A percentile compares a stretch with the other conserved stretches of the same genome.
Evolutionary conservation across 2,113 vertebrate species (phyloP).

Genomic region (Sinocyclocheilus rhinocerous): DNA sequence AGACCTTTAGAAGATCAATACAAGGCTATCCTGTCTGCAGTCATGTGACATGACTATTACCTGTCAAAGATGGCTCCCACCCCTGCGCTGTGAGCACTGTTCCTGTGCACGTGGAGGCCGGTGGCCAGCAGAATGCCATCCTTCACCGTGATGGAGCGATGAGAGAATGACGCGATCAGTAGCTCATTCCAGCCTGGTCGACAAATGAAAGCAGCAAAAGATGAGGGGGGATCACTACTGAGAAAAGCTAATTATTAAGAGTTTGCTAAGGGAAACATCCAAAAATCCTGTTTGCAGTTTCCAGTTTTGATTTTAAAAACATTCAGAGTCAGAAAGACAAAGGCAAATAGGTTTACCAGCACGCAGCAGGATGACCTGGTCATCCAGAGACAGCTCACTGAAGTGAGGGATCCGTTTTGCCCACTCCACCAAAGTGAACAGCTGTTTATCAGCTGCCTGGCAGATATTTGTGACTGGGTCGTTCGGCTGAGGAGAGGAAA

Average conservation of each 20-base stretch:
- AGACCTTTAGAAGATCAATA: too few relatives aligned
- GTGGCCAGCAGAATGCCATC: constrained; percentile 91
- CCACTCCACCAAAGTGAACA: constrained; percentile 94
- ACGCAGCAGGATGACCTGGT: constrained; percentile 90
- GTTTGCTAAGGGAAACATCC: not conserved
- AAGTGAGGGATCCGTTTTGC: constrained; percentile 93
- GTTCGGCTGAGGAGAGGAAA: constrained; percentile 78
- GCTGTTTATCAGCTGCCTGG: constrained; percentile 93
- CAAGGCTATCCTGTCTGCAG: not conserved
- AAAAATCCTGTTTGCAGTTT: not conserved
- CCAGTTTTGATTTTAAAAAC: not conserved
- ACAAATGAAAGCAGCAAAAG: not conserved
- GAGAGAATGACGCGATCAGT: constrained; percentile 91
- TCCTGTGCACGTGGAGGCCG: constrained; percentile 90
- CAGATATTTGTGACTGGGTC: constrained; percentile 95
- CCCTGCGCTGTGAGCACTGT: constrained; percentile 90
- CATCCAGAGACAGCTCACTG: constrained; percentile 87
- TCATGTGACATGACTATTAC: constrained; percentile 57
- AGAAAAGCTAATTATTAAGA: not conserved
- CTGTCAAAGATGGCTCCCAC: constrained; percentile 94
- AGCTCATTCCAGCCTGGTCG: constrained; percentile 89
- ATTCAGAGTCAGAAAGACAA: not conserved
- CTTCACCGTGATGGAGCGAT: constrained; percentile 91
- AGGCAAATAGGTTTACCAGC: constrained; percentile 73
- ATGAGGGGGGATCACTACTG: not conserved